Base-by-base conservation (phyloP, 2,888 invertebrate genomes). In the Alsophila aescularia region DNA sequence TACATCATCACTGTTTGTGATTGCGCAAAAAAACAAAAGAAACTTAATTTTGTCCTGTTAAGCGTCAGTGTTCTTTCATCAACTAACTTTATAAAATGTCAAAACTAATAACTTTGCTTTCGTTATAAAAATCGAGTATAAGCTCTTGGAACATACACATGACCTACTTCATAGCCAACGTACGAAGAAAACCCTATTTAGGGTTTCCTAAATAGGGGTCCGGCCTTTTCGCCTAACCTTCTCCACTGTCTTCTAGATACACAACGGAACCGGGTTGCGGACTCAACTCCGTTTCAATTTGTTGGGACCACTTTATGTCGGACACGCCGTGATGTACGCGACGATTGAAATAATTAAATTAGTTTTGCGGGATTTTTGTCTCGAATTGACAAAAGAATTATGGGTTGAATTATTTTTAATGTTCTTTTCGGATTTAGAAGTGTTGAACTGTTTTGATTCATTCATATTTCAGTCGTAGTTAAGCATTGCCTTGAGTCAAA, bases 261-360 rank as follows among this genome's bases (percentile, higher is more conserved):
- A 21, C 7, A 29, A 3, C 7, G 16, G 31, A n/a, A 2, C n/a
- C 62, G 67, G 72, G 73, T 69, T 72, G 66, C 62, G 67, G 63
- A 71, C 72, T 70, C 60, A 69, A 70, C 70, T 74, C 70, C 69
- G 71, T 79, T 81, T 78, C 79, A 79, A 81, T 83, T 82, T 80
- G 79, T 75, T 64, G 71, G 73, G 72, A 70, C 72, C 76, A 70
- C 70, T 83, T 78, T 78, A 78, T 76, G 72, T 77, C 62, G 66
- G 69, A 62, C 66, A 49, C 44, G 60, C 59, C 62, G 62, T 61
- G 70, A 69, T 70, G 59, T 64, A 67, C 58, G 63, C 60, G 53
- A 55, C 69, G 70, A 76, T 71, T 72, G 69, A 69, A 73, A 73
- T 73, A 77, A 81, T 80, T 74, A 75, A 76, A 79, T 80, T 76